Base-by-base conservation (phyloP, 2,888 invertebrate species). In the Drosophila sordidula region DNA sequence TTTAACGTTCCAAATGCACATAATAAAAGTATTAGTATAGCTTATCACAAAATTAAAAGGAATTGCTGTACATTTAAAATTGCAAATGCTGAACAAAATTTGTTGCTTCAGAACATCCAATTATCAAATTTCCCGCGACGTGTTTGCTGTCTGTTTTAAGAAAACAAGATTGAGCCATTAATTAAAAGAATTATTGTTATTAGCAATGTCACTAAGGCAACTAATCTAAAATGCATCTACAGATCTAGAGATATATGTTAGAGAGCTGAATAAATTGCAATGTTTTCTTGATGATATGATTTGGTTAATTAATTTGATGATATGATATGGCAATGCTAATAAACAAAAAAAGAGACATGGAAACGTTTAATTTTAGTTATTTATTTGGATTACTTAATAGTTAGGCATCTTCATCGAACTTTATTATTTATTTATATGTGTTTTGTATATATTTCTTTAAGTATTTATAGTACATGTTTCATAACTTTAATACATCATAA, bases 71-170 rank as follows among this genome's bases (percentile, higher is more conserved):
- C 87, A 84, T 62, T 63, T 29, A 18, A 59, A 39, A 57, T 45
- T 57, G 52, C 12, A 45, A 44, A 41, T 62, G 22, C 32, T 36
- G 36, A 44, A 34, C 34, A 6, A n/a, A 51, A 56, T 44, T 56
- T 59, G 61, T 59, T 71, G 56, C 61, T 68, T 88, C 85, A 91
- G 81, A 91, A 91, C 91, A 90, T 91, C 91, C 91, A 91, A 90
- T 90, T 91, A 80, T 90, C 91, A 77, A 91, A 90, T 77, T 91
- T 91, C 80, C 91, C 90, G 59, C 88, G 90, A 50, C 90, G 87
- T 38, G 86, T 61, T 64, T 83, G 89, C 75, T 87, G 89, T 80
- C 88, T 89, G 90, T 77, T 73, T 58, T 44, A 47, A 54, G 79
- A 66, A 88, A 44, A 42, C 4, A 58, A 73, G 50, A 75, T 63